phyloP scores from a whole-genome alignment of 2,113 vertebrate species.

The Chionis minor region DNA sequence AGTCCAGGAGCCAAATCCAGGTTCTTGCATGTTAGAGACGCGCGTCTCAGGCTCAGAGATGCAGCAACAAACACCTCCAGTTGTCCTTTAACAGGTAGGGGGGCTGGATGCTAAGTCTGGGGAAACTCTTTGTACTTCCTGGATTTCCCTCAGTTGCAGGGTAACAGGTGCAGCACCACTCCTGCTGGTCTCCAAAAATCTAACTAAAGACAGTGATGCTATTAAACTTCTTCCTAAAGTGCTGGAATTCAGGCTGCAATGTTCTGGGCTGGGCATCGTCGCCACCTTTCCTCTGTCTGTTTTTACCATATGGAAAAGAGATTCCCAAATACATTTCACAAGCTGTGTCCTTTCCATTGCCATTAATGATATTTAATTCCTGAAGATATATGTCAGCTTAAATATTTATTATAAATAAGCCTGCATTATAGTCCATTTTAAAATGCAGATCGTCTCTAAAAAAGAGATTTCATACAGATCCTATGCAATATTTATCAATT shows the following conservation, averaged over 20 bases:
- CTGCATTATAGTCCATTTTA: background rate
- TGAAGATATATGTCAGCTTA: slow-evolving; percentile 5
- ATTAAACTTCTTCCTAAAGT: background rate
- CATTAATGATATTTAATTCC: slow-evolving; percentile 22
- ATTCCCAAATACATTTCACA: background rate
- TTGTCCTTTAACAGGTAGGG: background rate
- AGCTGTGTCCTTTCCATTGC: background rate
- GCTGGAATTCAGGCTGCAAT: background rate
- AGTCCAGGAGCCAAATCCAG: background rate
- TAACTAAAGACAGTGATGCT: background rate
- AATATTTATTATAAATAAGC: slow-evolving; percentile 44
- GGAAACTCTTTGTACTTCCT: background rate
- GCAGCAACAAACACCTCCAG: background rate
- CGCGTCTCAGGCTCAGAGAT: background rate
- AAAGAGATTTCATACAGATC: background rate
- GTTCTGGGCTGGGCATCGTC: background rate
- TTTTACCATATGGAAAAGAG: background rate
- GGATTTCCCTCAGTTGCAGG: background rate
- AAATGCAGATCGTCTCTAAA: slow-evolving; percentile 8
- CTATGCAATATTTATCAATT: slow-evolving; percentile 58
- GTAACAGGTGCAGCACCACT: background rate
- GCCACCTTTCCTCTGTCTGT: background rate
- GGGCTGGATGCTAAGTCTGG: background rate
- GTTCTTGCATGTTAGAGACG: background rate
- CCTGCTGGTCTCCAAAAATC: background rate